phyloP scores from a whole-genome alignment of 2,113 vertebrate species.

The Turdus rufiventris region DNA sequence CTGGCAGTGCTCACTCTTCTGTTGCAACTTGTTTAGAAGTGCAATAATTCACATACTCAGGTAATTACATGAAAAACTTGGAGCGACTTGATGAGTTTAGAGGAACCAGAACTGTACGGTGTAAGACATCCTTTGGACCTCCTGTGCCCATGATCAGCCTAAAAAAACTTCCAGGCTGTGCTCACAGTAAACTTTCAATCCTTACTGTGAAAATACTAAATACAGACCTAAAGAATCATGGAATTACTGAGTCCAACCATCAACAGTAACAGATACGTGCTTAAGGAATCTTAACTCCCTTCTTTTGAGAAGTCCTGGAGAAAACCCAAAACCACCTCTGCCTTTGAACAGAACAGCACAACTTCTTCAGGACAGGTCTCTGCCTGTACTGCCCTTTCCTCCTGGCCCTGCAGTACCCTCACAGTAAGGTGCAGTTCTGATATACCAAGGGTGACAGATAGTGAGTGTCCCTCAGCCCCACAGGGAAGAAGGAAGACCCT shows the following conservation, averaged over 20 bases:
- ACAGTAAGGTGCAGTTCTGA: not conserved
- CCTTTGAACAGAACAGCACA: not conserved
- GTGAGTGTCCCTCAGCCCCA: not conserved
- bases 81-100: not conserved
- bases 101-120: not conserved
- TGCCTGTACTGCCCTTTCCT: not conserved
- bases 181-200: not conserved
- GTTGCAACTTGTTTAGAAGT: not conserved
- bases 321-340: not conserved
- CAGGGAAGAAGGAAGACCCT: not conserved
- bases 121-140: not conserved
- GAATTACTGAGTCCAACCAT: not conserved
- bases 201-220: not conserved
- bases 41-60: not conserved
- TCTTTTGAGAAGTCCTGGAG: not conserved
- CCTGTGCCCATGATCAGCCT: not conserved
- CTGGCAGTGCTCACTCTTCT: not conserved
- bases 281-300: not conserved
- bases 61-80: not conserved
- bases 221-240: not conserved
- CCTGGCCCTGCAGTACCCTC: not conserved
- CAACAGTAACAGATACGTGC: fast-evolving
- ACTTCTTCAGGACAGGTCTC: not conserved
- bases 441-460: too few relatives aligned
- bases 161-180: not conserved